Base-by-base conservation (phyloP, 2,888 invertebrate species). In the Agrilus mali region DNA sequence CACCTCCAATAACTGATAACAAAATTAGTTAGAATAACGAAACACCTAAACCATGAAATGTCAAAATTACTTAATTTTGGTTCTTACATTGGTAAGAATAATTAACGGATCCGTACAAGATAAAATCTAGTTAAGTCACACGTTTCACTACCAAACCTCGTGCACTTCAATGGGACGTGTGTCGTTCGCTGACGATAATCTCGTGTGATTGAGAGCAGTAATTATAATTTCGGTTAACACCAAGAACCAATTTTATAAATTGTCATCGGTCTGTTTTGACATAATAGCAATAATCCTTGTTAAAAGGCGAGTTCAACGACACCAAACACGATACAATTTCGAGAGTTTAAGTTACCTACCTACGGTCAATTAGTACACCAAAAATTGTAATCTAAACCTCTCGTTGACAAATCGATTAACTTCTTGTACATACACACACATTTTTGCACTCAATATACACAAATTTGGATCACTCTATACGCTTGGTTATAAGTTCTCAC, bases 321-420 rank as follows among this genome's bases (percentile, higher is more conserved):
- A 66, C 66, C 64, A 62, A 59, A 66, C 64, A 64, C 57, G 61
- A 58, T 55, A 58, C 56, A 56, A 50, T 59, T 61, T 52, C 51
- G 54, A 51, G 44, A 49, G 52, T 55, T 57, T 48, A 53, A 56
- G 56, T 50, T 58, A 66, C 67, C 61, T 66, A 70, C 68, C 70
- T 69, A 63, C 60, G 67, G 66, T 70, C 69, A 69, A 70, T 70
- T 68, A 69, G 64, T 63, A 60, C 64, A 65, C 66, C 65, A 65
- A 70, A 67, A 67, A 65, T 68, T 67, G 67, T 67, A 68, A 69
- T 70, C 69, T 68, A 65, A 65, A 64, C 63, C 60, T 64, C 59
- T 62, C 63, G 67, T 69, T 68, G 71, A 71, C 71, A 69, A 71
- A 71, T 71, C 71, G 70, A 71, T 70, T 71, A 69, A 67, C 65